These are phyloP conservation scores for Phalacrocorax pelagicus DNA, from an alignment of 2,113 vertebrate genomes.

Conservation along the genomic window DNA sequence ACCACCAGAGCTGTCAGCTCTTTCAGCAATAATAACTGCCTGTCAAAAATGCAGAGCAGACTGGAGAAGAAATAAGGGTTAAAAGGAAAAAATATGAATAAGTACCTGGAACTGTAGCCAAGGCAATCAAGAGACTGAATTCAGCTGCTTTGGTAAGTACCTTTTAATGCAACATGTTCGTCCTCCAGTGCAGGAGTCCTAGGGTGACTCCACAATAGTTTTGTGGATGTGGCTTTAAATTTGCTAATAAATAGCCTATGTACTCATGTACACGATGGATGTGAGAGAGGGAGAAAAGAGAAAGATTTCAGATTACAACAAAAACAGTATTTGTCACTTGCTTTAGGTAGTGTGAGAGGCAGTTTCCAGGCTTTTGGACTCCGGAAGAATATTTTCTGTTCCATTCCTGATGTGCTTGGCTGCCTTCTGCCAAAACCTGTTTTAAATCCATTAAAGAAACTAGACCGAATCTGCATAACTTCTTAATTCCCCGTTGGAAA, in stretches of 20 bases:
- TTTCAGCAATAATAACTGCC: neutral
- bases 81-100: neutral
- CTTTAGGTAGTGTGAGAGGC: neutral
- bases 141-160: neutral
- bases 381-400: constrained; percentile 29
- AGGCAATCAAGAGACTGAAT: neutral
- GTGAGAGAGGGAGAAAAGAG: neutral
- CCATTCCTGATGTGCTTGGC: constrained; percentile 16
- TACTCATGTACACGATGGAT: neutral
- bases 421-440: constrained; percentile 5
- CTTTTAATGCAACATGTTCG: neutral
- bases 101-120: neutral
- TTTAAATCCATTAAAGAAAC: constrained; percentile 42
- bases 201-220: neutral
- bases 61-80: neutral
- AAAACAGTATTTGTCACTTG: constrained; percentile 12
- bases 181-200: neutral
- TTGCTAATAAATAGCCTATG: neutral
- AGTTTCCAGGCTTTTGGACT: constrained; percentile 22
- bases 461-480: neutral
- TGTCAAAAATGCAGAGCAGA: constrained; percentile 31
- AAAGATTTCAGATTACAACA: constrained; percentile 16
- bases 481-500: neutral
- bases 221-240: constrained; percentile 25
- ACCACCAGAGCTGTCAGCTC: neutral